These are phyloP conservation scores for Anoplolepis gracilipes DNA, from an alignment of 1,140 invertebrate genomes.

Conservation along the genomic window DNA sequence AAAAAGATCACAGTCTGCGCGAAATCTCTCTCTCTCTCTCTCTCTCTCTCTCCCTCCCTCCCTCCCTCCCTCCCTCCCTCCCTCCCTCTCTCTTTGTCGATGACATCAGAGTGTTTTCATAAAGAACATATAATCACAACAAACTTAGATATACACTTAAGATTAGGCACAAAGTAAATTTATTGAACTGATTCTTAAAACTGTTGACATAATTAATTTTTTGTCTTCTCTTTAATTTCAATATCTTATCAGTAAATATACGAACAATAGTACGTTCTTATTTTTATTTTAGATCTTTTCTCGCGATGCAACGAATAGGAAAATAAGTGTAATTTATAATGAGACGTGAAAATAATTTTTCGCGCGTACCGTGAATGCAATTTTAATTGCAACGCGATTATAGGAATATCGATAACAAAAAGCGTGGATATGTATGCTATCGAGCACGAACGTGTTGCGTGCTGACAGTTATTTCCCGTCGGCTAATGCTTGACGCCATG, in stretches of 20 bases:
- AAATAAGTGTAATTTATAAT: neutral
- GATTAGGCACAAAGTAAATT: neutral
- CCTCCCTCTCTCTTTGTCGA: too few species aligned
- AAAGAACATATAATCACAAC: neutral
- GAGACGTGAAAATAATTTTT: neutral
- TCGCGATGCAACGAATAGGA: too few species aligned
- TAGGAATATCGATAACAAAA: neutral
- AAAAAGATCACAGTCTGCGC: too few species aligned
- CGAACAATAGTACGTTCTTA: neutral
- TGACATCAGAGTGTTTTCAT: neutral
- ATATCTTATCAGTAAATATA: neutral
- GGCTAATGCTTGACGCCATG: conserved; percentile 26
- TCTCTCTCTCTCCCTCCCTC: too few species aligned
- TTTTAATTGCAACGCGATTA: neutral
- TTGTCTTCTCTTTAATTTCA: neutral
- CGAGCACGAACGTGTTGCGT: neutral
- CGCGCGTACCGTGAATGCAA: neutral
- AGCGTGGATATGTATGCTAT: neutral
- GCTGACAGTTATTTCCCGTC: conserved; percentile 20
- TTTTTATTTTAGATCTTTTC: neutral
- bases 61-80: too few species aligned
- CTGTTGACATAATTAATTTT: neutral
- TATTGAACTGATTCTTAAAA: neutral
- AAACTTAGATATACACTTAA: neutral
- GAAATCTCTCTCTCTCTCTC: too few species aligned